Base-by-base conservation (phyloP, 2,888 invertebrate species). In the Polymixis flavicincta region DNA sequence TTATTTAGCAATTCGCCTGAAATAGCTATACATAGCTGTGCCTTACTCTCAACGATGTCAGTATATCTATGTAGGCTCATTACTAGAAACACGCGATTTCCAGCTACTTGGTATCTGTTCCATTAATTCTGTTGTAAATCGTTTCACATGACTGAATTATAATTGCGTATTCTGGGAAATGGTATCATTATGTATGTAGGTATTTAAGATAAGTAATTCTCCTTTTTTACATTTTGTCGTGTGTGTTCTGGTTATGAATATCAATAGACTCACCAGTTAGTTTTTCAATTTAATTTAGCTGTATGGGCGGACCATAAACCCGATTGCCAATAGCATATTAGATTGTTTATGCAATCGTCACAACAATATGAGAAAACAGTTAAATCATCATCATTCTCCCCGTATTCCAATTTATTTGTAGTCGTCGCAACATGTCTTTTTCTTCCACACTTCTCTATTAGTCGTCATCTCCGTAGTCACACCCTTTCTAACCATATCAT, bases 31-130 rank as follows among this genome's bases (percentile, higher is more conserved):
- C 4, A 22, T 7, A 28, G 13, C 37, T 13, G n/a, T 1, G n/a
- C 28, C 48, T 63, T 55, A 25, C 22, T 48, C 25, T 32, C 5
- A 45, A 13, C 54, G 25, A 52, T 45, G 22, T 54, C 3, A 25
- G 14, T 78, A 22, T 45, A 14, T 64, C 37, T 65, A 37, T 22
- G 28, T 63, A 22, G 6, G 22, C 66, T 70, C 74, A 67, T 74
- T 67, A 80, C 59, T 50, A 2, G 45, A 7, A 63, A 64, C 81
- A 81, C 85, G 81, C 85, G 63, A 84, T 64, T 64, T 71, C 85
- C 66, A 70, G 52, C 48, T 22, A 70, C 74, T 70, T 45, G 59
- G n/a, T 84, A 68, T 80, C 61, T 67, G 32, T 74, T 71, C 70
- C 17, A 67, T 67, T 81, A 37, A 52, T 28, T 67, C 48, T 28